Evolutionary conservation across 35 echinoderm and acorn worm species (phyloP).

Genomic region (Patiria miniata): DNA sequence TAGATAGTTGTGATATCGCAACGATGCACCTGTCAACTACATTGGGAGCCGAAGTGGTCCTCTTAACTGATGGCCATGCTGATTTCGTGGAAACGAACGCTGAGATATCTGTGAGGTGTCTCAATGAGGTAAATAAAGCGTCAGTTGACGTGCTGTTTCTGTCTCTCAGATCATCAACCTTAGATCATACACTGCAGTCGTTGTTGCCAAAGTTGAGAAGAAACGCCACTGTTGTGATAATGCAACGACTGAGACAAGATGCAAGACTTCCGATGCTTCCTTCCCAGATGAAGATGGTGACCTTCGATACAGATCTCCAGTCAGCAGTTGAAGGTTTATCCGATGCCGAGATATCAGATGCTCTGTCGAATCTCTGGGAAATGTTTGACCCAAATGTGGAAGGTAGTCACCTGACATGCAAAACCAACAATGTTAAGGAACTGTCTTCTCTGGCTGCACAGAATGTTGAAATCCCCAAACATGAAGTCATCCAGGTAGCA

Average conservation of each 20-base stretch:
- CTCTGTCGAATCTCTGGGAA: not conserved
- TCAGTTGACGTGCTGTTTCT: constrained; percentile 13
- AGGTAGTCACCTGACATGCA: not conserved
- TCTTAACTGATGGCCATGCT: not conserved
- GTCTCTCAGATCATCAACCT: not conserved
- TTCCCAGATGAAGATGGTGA: constrained; percentile 9
- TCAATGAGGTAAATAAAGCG: not conserved
- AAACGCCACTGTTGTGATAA: constrained; percentile 15
- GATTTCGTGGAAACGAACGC: not conserved
- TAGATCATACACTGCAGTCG: not conserved
- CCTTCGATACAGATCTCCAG: not conserved
- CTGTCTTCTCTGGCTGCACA: not conserved
- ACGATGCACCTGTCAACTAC: not conserved
- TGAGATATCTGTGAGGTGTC: too few species aligned
- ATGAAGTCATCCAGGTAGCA: not conserved
- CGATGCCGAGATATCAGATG: not conserved
- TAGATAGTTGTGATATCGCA: not conserved
- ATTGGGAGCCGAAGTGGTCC: not conserved
- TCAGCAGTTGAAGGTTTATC: not conserved
- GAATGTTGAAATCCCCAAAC: not conserved
- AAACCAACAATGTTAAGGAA: not conserved
- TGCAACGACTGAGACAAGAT: not conserved
- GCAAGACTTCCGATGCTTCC: not conserved
- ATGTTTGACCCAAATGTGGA: not conserved
- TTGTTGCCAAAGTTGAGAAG: not conserved